Percentiles rank a stretch among this genome's conserved stretches.
Conservation (phyloP, 2,797 vertebrate species). For the Pelobates cultripes region DNA sequence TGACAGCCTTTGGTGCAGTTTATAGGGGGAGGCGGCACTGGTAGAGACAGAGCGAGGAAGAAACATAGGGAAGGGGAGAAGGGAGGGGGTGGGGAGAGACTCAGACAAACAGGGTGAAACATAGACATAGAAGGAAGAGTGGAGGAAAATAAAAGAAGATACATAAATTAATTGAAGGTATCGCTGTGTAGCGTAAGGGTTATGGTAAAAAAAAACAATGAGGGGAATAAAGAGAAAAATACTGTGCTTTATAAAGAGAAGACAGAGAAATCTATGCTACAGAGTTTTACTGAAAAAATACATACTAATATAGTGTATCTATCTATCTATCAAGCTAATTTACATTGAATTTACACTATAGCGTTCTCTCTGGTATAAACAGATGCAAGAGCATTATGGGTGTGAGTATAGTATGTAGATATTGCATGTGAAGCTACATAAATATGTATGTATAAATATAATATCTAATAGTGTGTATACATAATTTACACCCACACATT, state of each 20-base stretch:
- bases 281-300: neutral
- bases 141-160: slow-evolving; percentile 5
- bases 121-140: slow-evolving; percentile 28
- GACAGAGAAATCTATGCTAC: neutral
- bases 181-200: neutral
- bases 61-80: slow-evolving; percentile 31
- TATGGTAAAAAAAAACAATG: neutral
- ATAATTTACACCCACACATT: too few relatives aligned
- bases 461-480: too few relatives aligned
- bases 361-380: too few relatives aligned
- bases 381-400: too few relatives aligned
- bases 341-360: too few relatives aligned
- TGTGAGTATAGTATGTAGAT: too few relatives aligned
- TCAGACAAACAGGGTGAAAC: slow-evolving; percentile 41
- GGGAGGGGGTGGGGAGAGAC: slow-evolving; percentile 27
- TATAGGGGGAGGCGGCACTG: slow-evolving; percentile 47
- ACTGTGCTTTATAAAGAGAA: neutral
- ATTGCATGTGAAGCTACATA: too few relatives aligned
- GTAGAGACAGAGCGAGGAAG: slow-evolving; percentile 48
- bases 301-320: neutral
- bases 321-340: neutral
- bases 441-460: too few relatives aligned
- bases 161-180: neutral
- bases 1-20: slow-evolving; percentile 56
- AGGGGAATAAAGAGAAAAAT: neutral